Evolutionary conservation across 2,888 invertebrate species (phyloP), one percentile per base, ranked within the genome.

Genomic region (Tortricodes alternella): DNA sequence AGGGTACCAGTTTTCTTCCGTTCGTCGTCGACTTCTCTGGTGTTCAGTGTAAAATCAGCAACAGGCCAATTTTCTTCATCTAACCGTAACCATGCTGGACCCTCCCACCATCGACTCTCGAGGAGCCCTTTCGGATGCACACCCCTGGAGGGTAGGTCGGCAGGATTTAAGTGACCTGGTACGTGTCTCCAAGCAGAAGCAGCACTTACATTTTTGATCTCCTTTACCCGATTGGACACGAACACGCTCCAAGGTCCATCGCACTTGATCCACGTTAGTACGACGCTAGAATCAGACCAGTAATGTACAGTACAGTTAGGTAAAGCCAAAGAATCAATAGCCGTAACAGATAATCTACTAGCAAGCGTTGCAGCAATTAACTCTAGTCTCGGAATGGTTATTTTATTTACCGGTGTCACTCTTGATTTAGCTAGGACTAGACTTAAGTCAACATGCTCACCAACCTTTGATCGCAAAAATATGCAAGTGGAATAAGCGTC

Each of bases 401-500:
- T 13, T 24, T 43, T 21, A 7, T 43, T 27, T 11, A 43, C 41
- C 8, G 41, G 27, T 13, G 41, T 43, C 13, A 27, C 41, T 24
- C 41, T 43, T 24, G 41, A 21, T 24, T 43, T 43, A 1, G 15
- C 27, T 23, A 43, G 4, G 7, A 43, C 27, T 24, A 43, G 41
- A 24, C 27, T 43, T 23, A 43, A 1, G 13, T 27, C 24, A 13
- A 43, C 41, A 4, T 43, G 23, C 7, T 43, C 27, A 4, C 27
- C 27, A 13, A 16, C n/a, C 19, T 21, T 23, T 9, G 21, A 16
- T 21, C 39, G 39, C 15, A 39, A 15, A 15, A 6, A 39, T 11
- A 43, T 43, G 15, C 41, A 24, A n/a, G 11, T 13, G 19, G 41
- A 43, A 13, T 43, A 43, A 15, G 41, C 37, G 9, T 37, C 37